Base-by-base conservation (phyloP, 2,113 vertebrate species). In the Malaclemys terrapin region DNA sequence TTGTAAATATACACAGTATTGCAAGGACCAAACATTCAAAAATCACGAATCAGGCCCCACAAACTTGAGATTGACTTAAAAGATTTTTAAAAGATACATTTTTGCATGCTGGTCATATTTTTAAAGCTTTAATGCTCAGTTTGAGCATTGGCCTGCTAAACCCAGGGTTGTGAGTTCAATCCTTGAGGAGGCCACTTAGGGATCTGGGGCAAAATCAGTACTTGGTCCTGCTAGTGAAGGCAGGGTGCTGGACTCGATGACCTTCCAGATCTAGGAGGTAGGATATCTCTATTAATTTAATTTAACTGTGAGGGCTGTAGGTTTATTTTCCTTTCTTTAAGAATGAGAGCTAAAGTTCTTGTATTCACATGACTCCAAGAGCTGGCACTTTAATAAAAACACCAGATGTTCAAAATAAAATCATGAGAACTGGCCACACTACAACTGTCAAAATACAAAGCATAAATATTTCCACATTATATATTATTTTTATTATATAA, bases 391-490 rank as follows among this genome's bases (percentile, higher is more conserved):
- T 13, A 25, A 42, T 5, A 45, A 76, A 25, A 76, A 45, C 5
- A 29, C 10, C 82, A 76, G 89, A 72, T 82, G 79, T 24, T 87
- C 72, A 89, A 80, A 80, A 38, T 80, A 22, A 42, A 93, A 78
- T 9, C 53, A 2, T 47, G 20, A 29, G 17, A 29, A 25, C 87
- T 87, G 8, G 84, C 47, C 54, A 79, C 38, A 31, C 20, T 92
- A 6, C 3, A 31, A n/a, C 65, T 83, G 82, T 94, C 85, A 96
- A 72, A 96, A 96, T 91, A 6, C 29, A 53, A 90, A 92, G 53
- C n/a, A 17, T 38, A 47, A 91, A 5, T 24, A 86, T 85, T 86
- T 80, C 35, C 52, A 94, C 83, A 75, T 49, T 47, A 80, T 92
- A 82, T 87, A 84, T 95, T 93, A 25, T n/a, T 82, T 93, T 84